A percentile compares a stretch with the other conserved stretches of the same genome.
phyloP scores from a whole-genome alignment of 2,113 vertebrate genomes.

The Pituophis catenifer region DNA sequence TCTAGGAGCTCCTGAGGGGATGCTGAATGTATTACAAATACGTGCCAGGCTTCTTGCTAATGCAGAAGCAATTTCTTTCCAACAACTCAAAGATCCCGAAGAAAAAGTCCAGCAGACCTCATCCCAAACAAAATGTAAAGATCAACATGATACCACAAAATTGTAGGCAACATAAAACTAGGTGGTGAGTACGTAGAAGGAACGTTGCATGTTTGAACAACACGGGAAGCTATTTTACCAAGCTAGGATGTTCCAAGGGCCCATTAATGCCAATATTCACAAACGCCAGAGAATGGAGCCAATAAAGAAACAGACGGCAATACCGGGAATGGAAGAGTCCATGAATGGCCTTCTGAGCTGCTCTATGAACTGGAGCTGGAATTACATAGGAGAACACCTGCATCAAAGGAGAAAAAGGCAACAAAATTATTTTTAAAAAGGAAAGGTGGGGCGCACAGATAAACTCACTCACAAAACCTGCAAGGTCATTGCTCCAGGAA shows the following conservation, averaged over 20 bases:
- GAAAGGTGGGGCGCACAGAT: background rate
- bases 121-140: background rate
- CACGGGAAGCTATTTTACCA: background rate
- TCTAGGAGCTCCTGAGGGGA: background rate
- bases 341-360: slow-evolving; percentile 65
- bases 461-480: background rate
- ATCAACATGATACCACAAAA: background rate
- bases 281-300: background rate
- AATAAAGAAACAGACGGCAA: background rate
- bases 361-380: slow-evolving; percentile 75
- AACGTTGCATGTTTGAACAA: background rate
- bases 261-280: background rate
- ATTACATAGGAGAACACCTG: slow-evolving; percentile 75
- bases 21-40: background rate
- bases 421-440: background rate
- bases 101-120: background rate
- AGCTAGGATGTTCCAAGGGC: background rate
- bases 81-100: no score
- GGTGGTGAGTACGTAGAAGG: background rate
- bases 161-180: background rate
- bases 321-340: slow-evolving; percentile 87
- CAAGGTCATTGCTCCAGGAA: no score
- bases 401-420: slow-evolving; percentile 21
- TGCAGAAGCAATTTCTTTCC: background rate
- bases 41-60: background rate